A percentile compares a stretch with the other conserved stretches of the same genome.
Conservation (phyloP, 2,888 invertebrate genomes). For the Spodoptera exigua region DNA sequence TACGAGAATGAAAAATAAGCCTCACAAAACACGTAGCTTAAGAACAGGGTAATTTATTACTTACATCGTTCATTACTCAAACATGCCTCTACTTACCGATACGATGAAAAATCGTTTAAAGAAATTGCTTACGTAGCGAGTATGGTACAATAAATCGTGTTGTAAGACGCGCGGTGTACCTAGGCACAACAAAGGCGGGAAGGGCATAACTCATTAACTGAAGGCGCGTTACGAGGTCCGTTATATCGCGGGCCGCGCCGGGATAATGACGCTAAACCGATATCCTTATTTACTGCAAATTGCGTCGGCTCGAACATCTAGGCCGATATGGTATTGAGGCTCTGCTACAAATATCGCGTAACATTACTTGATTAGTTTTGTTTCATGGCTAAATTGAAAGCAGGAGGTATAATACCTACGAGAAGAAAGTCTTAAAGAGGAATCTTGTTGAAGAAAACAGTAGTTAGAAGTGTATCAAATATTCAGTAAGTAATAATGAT, state of each 20-base stretch:
- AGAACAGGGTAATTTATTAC: constrained; percentile 60
- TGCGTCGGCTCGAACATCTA: constrained; percentile 72
- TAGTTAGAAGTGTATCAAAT: no score
- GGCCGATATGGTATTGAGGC: constrained; percentile 56
- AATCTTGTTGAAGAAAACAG: constrained; percentile 13
- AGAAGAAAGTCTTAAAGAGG: constrained; percentile 12
- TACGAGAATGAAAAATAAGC: constrained; percentile 52
- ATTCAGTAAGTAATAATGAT: constrained; percentile 2
- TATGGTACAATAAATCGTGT: constrained; percentile 69
- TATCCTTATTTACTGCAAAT: constrained; percentile 89
- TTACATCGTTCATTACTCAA: constrained; percentile 61
- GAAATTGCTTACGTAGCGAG: constrained; percentile 66
- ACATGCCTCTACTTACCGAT: constrained; percentile 45
- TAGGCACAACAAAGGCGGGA: constrained; percentile 55
- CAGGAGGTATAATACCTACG: constrained; percentile 38
- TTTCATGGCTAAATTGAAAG: constrained; percentile 58
- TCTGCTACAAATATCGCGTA: constrained; percentile 61
- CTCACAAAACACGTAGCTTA: constrained; percentile 46
- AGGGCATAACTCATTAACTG: constrained; percentile 66
- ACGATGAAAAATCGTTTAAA: constrained; percentile 70
- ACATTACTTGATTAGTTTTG: constrained; percentile 64
- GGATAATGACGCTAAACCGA: constrained; percentile 86
- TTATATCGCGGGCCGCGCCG: constrained; percentile 66
- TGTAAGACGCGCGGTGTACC: constrained; percentile 62
- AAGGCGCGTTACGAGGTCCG: constrained; percentile 71